A percentile compares a stretch with the other conserved stretches of the same genome.
phyloP scores from a whole-genome alignment of 2,888 invertebrate species.

The Yponomeuta malinellus region DNA sequence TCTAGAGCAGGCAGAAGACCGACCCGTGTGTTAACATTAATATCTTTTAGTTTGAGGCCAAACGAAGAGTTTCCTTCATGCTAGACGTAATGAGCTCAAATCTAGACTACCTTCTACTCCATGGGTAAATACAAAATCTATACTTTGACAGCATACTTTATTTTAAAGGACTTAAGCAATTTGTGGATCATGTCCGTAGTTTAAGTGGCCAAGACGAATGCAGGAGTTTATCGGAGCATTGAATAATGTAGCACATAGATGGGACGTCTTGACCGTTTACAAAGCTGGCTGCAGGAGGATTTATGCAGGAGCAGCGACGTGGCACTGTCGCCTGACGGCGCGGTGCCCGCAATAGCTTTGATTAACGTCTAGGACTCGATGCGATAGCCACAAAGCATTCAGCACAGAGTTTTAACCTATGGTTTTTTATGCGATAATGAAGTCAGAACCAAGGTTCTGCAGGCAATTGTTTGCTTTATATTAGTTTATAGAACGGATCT shows the following conservation, averaged over 20 bases:
- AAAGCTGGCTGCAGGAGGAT: slow-evolving; percentile 12
- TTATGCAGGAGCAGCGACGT: slow-evolving; percentile 17
- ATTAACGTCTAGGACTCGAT: slow-evolving; percentile 12
- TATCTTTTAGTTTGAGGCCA: too few relatives aligned
- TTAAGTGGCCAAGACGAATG: neutral
- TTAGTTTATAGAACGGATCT: too few relatives aligned
- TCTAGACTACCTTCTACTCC: too few relatives aligned
- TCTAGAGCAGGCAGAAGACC: too few relatives aligned
- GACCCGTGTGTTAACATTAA: too few relatives aligned
- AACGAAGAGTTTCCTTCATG: too few relatives aligned
- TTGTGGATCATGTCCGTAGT: neutral
- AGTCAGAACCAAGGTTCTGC: too few relatives aligned
- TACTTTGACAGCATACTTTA: too few relatives aligned
- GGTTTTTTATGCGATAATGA: neutral
- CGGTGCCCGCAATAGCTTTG: slow-evolving; percentile 8
- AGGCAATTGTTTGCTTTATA: too few relatives aligned
- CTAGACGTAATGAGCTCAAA: too few relatives aligned
- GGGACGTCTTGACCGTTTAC: slow-evolving; percentile 11
- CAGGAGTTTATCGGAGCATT: neutral
- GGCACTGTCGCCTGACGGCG: slow-evolving; percentile 11
- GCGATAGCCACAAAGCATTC: neutral
- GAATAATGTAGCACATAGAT: slow-evolving; percentile 1
- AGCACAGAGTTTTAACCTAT: neutral
- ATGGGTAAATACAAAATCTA: too few relatives aligned
- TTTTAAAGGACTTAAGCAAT: neutral